Evolutionary conservation across 1,140 invertebrate species (phyloP).

Genomic region (Drosophila yakuba): DNA sequence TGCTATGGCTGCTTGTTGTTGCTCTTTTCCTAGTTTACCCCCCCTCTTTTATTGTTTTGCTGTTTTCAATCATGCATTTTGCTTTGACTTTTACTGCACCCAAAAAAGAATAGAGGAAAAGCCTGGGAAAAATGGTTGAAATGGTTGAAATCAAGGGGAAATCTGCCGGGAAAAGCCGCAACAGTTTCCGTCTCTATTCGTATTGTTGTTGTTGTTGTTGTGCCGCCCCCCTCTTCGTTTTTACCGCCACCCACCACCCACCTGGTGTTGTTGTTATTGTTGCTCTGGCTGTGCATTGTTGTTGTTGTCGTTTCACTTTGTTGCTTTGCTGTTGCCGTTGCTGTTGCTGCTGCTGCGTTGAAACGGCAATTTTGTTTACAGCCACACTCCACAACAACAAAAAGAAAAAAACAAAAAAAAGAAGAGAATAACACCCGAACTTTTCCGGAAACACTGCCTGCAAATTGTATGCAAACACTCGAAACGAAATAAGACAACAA

Average conservation of each 20-base stretch:
- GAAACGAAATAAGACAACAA: slow-evolving; percentile 55
- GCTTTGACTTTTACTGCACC: slow-evolving; percentile 75
- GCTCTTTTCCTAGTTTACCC: slow-evolving; percentile 27
- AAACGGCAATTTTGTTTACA: slow-evolving; percentile 58
- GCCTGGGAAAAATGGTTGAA: background rate
- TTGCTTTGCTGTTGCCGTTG: slow-evolving; percentile 57
- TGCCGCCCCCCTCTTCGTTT: background rate
- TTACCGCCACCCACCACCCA: background rate
- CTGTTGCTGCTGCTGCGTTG: slow-evolving; percentile 39
- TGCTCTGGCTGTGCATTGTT: slow-evolving; percentile 48
- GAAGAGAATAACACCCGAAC: slow-evolving; percentile 20
- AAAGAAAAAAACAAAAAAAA: background rate
- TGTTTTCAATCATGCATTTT: slow-evolving; percentile 73
- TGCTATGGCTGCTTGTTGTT: slow-evolving; percentile 43
- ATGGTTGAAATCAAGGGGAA: slow-evolving; percentile 33
- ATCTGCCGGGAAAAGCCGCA: slow-evolving; percentile 65
- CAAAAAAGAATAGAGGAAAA: slow-evolving; percentile 17
- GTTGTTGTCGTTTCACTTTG: slow-evolving; percentile 59
- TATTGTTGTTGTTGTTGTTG: slow-evolving; percentile 35
- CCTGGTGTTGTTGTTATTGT: slow-evolving; percentile 40
- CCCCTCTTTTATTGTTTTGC: slow-evolving; percentile 37
- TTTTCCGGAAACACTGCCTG: slow-evolving; percentile 60
- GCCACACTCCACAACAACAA: slow-evolving; percentile 21
- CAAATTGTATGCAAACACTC: slow-evolving; percentile 65
- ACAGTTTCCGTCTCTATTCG: slow-evolving; percentile 46